A percentile compares a stretch with the other conserved stretches of the same genome.
These are phyloP conservation scores for Emys orbicularis DNA, from an alignment of 2,797 vertebrate species.

Conservation along the genomic window DNA sequence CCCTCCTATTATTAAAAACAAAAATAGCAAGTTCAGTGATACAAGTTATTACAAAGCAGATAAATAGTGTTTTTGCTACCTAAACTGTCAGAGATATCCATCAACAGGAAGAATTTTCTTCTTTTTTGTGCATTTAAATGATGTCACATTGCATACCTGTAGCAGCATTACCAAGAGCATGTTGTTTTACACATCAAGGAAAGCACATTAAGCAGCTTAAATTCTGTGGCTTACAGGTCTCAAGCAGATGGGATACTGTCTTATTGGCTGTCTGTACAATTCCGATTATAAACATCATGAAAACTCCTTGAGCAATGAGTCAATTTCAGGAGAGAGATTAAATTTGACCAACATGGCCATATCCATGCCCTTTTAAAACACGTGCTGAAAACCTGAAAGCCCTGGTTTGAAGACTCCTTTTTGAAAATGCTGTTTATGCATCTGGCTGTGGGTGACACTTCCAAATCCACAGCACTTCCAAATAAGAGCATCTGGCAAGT, in stretches of 20 bases:
- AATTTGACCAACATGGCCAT: constrained; percentile 13
- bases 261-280: not conserved
- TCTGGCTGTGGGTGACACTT: not conserved
- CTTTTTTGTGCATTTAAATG: not conserved
- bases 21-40: not conserved
- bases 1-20: not conserved
- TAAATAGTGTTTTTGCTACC: not conserved
- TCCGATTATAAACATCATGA: constrained; percentile 47
- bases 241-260: not conserved
- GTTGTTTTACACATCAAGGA: not conserved
- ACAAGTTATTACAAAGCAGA: not conserved
- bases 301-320: not conserved
- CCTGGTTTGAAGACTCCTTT: not conserved
- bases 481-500: not conserved
- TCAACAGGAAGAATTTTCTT: not conserved
- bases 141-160: not conserved
- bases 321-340: constrained; percentile 33
- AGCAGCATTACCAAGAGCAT: not conserved
- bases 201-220: not conserved
- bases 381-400: not conserved
- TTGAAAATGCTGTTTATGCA: not conserved
- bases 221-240: not conserved
- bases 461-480: not conserved
- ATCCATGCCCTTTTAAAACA: not conserved
- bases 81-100: not conserved